Evolutionary conservation across 2,888 invertebrate species (phyloP).

Genomic region (Junonia oenone): DNA sequence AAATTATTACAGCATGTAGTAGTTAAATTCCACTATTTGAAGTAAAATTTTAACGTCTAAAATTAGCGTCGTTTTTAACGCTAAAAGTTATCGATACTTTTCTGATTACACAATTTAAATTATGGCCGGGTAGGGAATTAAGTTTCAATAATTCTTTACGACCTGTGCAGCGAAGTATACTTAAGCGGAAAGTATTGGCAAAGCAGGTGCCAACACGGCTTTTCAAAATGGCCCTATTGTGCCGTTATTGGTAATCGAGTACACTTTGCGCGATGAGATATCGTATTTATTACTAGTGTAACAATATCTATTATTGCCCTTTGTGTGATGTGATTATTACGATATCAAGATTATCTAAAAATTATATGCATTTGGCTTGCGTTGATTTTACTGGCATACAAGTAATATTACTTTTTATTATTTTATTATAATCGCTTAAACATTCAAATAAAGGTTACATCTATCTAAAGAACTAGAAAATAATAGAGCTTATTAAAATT

Average conservation of each 20-base stretch:
- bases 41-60: no score
- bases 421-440: no score
- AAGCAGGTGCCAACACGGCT: constrained; percentile 56
- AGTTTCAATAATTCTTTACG: constrained; percentile 13
- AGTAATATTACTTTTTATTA: no score
- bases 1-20: no score
- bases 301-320: constrained; percentile 7
- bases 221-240: constrained; percentile 59
- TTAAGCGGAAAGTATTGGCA: constrained; percentile 41
- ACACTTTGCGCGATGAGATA: constrained; percentile 56
- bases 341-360: not conserved
- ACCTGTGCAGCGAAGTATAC: constrained; percentile 33
- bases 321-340: not conserved
- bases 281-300: constrained; percentile 48
- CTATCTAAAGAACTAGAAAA: no score
- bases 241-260: constrained; percentile 64
- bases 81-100: not conserved
- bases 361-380: no score
- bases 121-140: not conserved
- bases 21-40: no score
- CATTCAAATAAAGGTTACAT: no score
- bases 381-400: no score
- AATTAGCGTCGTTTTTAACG: not conserved
- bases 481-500: no score
- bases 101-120: constrained; percentile 3